A percentile compares a stretch with the other conserved stretches of the same genome.
These are phyloP conservation scores for Lathronympha strigana DNA, from an alignment of 2,888 invertebrate genomes.

Conservation along the genomic window DNA sequence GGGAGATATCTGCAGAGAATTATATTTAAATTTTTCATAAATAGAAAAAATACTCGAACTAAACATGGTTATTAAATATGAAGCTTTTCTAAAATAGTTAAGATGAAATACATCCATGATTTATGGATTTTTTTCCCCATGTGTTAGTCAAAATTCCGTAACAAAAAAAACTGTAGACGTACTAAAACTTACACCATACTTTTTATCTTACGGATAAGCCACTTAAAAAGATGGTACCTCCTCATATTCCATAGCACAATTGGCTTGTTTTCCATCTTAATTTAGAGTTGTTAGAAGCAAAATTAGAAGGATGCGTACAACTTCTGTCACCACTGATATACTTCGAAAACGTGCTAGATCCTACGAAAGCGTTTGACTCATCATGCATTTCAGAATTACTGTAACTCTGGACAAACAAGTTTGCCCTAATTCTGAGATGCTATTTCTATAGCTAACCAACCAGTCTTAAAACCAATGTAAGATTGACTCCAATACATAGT, in stretches of 20 bases:
- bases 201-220: too few species aligned
- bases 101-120: too few species aligned
- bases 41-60: too few species aligned
- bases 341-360: background rate
- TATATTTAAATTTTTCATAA: too few species aligned
- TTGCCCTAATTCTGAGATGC: slow-evolving; percentile 4
- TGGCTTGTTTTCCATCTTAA: background rate
- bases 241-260: background rate
- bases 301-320: slow-evolving; percentile 11
- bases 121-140: too few species aligned
- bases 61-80: too few species aligned
- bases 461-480: background rate
- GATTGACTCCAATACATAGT: background rate
- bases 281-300: slow-evolving; percentile 7
- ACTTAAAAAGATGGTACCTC: background rate
- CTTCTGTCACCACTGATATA: background rate
- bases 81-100: too few species aligned
- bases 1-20: too few species aligned
- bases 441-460: background rate
- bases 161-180: too few species aligned
- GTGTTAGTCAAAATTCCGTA: too few species aligned
- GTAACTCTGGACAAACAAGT: slow-evolving; percentile 15
- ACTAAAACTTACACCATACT: too few species aligned
- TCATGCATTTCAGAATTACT: background rate
- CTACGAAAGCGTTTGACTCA: background rate